Base-by-base conservation (phyloP, 1,140 invertebrate genomes). In the Vanessa tameamea region DNA sequence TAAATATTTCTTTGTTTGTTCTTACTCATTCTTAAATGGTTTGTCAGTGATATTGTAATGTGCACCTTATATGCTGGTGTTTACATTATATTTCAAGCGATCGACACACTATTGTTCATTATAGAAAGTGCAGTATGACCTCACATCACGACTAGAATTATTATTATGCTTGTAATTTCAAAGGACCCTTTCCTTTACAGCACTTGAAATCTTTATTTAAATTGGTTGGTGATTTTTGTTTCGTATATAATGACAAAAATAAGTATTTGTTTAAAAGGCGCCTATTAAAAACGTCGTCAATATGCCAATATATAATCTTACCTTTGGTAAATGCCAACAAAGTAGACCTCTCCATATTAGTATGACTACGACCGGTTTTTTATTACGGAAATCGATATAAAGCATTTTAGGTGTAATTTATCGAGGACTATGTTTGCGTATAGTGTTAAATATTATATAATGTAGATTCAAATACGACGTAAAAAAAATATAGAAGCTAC, bases 121-220 rank as follows among this genome's bases (percentile, higher is more conserved):
- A 78, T 90, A 90, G 88, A 90, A 90, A 90, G 88, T 88, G 82
- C 83, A 83, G 76, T 76, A 75, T 79, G 80, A 75, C 78, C 76
- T 81, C 66, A 78, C 82, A 86, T 84, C 87, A 83, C 72, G 85
- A 75, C 76, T 65, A 78, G 87, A 79, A 90, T 90, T 86, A 76
- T 87, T 87, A 90, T 85, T 82, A 78, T 73, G 72, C 72, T 80
- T 64, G 64, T 77, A 80, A 76, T 79, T 81, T 78, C 73, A 79
- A 83, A 81, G 79, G 47, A 57, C n/a, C 20, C 6, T 20, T 57
- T 23, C 15, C 53, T 43, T 43, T 43, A 11, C 3, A 43, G 37
- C 9, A 43, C 37, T 43, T 43, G 37, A 43, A 5, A 9, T 43
- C 37, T 43, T 43, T 3, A 43, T 43, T 43, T 43, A 8, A 43